These are phyloP conservation scores for Heliothis virescens DNA, from an alignment of 1,140 invertebrate genomes.

Conservation along the genomic window DNA sequence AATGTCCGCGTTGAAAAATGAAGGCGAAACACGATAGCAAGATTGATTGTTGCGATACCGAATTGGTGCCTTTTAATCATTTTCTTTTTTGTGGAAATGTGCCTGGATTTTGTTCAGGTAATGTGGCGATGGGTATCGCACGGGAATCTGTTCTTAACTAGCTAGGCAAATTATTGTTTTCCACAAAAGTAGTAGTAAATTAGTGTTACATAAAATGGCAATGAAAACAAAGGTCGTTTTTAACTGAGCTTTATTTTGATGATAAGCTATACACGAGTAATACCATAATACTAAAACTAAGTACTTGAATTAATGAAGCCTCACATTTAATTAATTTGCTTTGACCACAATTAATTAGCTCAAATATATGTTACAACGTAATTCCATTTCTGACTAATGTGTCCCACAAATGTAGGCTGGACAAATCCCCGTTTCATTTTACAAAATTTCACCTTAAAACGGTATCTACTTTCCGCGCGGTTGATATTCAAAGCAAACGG, in stretches of 20 bases:
- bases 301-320: neutral
- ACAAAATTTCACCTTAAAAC: neutral
- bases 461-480: constrained; percentile 1
- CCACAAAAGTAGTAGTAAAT: neutral
- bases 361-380: neutral
- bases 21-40: constrained; percentile 45
- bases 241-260: neutral
- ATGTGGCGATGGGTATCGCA: constrained; percentile 19
- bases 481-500: constrained; percentile 13
- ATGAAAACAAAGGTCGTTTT: neutral
- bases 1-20: constrained; percentile 45
- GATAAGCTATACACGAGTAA: neutral
- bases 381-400: neutral
- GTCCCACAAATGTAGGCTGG: neutral
- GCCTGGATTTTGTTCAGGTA: constrained; percentile 20
- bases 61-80: constrained; percentile 38
- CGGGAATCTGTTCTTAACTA: constrained; percentile 26
- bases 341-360: constrained; percentile 20
- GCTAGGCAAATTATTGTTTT: neutral
- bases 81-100: constrained; percentile 28
- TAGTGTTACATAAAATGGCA: neutral
- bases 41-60: constrained; percentile 44
- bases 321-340: constrained; percentile 18
- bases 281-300: neutral
- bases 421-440: neutral